A percentile compares a stretch with the other conserved stretches of the same genome.
phyloP scores from a whole-genome alignment of 2,113 vertebrate genomes.

The Podarcis cretensis region DNA sequence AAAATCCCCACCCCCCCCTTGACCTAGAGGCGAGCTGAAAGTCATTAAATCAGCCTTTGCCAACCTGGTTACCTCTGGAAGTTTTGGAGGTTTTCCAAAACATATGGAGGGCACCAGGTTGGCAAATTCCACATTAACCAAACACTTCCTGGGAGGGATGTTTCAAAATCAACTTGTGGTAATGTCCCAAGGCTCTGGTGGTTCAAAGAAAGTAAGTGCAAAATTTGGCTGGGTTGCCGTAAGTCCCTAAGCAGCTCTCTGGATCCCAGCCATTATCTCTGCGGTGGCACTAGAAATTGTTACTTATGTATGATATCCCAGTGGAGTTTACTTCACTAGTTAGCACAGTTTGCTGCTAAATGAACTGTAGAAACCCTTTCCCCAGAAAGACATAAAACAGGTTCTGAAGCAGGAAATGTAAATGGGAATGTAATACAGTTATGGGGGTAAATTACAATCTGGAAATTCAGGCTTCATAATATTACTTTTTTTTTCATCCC shows the following conservation, averaged over 20 bases:
- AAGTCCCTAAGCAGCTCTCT: not conserved
- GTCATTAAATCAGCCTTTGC: too few relatives aligned
- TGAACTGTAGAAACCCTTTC: not conserved
- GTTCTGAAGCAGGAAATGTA: not conserved
- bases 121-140: too few relatives aligned
- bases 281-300: not conserved
- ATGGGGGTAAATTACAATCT: not conserved
- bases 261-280: not conserved
- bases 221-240: not conserved
- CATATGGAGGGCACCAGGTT: too few relatives aligned
- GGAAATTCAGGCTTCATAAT: not conserved
- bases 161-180: not conserved
- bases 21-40: not conserved
- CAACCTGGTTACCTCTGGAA: too few relatives aligned
- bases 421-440: not conserved
- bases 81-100: too few relatives aligned
- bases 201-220: not conserved
- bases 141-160: not conserved
- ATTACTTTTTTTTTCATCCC: not conserved
- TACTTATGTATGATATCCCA: not conserved
- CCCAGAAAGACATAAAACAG: not conserved
- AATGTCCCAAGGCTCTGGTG: not conserved
- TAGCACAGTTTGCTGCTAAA: constrained; percentile 2
- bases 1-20: too few relatives aligned
- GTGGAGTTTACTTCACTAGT: not conserved